Evolutionary conservation across 2,888 invertebrate species (phyloP).

Genomic region (Nephrocerus scutellatus): DNA sequence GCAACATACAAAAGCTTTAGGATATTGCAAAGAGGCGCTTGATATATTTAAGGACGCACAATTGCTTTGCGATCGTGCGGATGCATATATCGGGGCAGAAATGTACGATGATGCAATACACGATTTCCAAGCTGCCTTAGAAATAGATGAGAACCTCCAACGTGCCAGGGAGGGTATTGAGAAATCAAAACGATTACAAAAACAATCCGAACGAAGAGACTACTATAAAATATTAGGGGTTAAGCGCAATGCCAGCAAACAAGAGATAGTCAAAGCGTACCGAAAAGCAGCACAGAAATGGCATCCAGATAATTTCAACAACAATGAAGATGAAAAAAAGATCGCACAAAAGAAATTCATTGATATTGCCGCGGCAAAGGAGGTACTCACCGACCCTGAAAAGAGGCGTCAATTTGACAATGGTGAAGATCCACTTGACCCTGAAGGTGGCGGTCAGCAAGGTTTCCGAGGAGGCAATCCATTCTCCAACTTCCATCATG

Average conservation of each 20-base stretch:
- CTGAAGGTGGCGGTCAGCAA: conserved; percentile 63
- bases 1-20: conserved; percentile 63
- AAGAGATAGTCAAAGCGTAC: conserved; percentile 92
- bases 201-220: conserved; percentile 86
- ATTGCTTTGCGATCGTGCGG: conserved; percentile 83
- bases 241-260: conserved; percentile 81
- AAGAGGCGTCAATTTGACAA: conserved; percentile 90
- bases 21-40: conserved; percentile 72
- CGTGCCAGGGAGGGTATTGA: conserved; percentile 84
- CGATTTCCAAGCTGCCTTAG: conserved; percentile 78
- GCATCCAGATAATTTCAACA: conserved; percentile 98
- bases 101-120: conserved; percentile 89
- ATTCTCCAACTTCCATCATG: conserved; percentile 77
- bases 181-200: conserved; percentile 84
- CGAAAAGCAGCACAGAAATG: conserved; percentile 95
- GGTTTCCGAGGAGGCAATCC: conserved; percentile 59
- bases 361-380: conserved; percentile 97
- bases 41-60: conserved; percentile 67
- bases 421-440: conserved; percentile 95
- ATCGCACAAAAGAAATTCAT: conserved; percentile 96
- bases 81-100: conserved; percentile 82
- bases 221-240: conserved; percentile 87
- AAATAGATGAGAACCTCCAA: conserved; percentile 68
- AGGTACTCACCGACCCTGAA: conserved; percentile 80
- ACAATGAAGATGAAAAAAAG: conserved; percentile 82